Conservation (phyloP, 2,888 invertebrate genomes). For the Frankliniella intonsa region DNA sequence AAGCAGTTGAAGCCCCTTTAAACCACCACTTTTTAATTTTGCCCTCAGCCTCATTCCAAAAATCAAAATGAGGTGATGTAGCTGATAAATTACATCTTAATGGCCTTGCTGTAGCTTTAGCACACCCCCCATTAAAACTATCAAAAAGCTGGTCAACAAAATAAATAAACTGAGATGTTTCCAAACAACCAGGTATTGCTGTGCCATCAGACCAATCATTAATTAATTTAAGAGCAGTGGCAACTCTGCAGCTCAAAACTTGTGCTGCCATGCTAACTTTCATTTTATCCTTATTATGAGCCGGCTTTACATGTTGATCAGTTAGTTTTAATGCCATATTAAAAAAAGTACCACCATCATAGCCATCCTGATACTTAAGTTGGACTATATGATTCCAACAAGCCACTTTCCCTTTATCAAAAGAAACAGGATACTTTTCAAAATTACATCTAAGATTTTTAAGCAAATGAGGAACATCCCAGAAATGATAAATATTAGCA, state of each 20-base stretch:
- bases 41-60: neutral
- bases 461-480: neutral
- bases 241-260: neutral
- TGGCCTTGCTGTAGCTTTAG: neutral
- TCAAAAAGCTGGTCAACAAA: neutral
- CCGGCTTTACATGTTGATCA: neutral
- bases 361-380: neutral
- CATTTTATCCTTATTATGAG: neutral
- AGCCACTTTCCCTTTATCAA: neutral
- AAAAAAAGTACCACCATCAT: neutral
- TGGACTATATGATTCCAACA: neutral
- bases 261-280: neutral
- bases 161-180: neutral
- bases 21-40: neutral
- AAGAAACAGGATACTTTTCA: neutral
- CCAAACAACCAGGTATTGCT: neutral
- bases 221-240: neutral
- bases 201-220: neutral
- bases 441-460: neutral
- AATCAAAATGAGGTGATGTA: neutral
- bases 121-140: neutral
- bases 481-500: neutral
- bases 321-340: neutral
- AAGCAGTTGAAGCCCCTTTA: neutral
- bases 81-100: neutral